Base-by-base conservation (phyloP, 2,888 invertebrate species). In the Agrotis clavis region DNA sequence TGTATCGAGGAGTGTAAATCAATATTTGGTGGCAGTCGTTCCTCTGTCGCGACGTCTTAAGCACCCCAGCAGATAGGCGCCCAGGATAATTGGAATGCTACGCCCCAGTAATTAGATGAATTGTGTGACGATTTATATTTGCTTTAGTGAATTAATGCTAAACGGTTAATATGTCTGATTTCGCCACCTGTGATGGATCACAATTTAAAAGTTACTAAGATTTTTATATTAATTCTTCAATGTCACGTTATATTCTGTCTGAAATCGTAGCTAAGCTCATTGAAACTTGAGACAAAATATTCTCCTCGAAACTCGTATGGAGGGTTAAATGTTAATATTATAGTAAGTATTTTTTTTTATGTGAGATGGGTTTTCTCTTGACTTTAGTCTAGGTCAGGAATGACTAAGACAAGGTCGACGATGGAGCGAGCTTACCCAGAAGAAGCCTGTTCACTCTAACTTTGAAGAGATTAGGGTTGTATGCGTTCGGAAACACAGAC, bases 1-100 rank as follows among this genome's bases (percentile, higher is more conserved):
- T 92, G 93, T 95, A 95, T 94, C 92, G 92, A 91, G 93, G 92
- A 91, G 89, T 92, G 92, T 92, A 92, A 93, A 96, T 95, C 95
- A 95, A 95, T 96, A 95, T 94, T 94, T 92, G 91, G 89, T 88
- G 90, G 90, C 90, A 88, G 92, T 92, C 90, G 89, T 90, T 87
- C 86, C 77, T 79, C 85, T 81, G 87, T 83, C 77, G 82, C 67
- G 74, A 68, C 87, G 85, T 79, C 79, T 79, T 79, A 79, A 79
- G 65, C 76, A 68, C 76, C 75, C 76, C 65, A 64, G 79, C 79
- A 86, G 80, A 82, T 87, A 78, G 75, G 64, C 86, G 86, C 74
- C 71, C 79, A 71, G 41, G 83, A 88, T 91, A 92, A 92, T 91
- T 92, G 90, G 90, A 90, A 90, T 74, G 87, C 87, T 88, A 88